phyloP scores from a whole-genome alignment of 2,888 invertebrate species.

The Yponomeuta evonymella region DNA sequence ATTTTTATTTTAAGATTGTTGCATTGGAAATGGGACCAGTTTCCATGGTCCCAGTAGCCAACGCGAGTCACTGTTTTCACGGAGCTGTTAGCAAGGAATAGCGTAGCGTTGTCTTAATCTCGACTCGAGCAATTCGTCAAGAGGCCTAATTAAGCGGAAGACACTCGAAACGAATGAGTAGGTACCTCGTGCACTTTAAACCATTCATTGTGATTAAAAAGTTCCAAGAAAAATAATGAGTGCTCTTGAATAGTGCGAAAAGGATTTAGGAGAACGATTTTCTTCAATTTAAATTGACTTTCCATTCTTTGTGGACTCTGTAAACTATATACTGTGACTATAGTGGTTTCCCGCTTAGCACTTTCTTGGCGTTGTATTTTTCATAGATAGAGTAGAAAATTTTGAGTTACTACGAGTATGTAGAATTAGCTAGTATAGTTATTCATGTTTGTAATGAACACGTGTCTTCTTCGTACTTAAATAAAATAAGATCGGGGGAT shows the following conservation, averaged over 20 bases:
- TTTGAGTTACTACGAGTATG: no score
- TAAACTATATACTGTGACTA: not conserved
- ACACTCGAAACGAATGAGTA: not conserved
- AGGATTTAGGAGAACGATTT: not conserved
- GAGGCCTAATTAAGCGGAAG: constrained; percentile 19
- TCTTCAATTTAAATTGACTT: not conserved
- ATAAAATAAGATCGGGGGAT: no score
- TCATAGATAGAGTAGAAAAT: not conserved
- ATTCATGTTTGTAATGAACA: no score
- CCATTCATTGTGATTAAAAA: not conserved
- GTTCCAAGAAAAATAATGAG: not conserved
- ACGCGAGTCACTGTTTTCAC: not conserved
- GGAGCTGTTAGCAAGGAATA: constrained; percentile 29
- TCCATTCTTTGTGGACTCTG: not conserved
- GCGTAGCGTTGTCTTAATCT: constrained; percentile 43
- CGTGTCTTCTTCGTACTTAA: no score
- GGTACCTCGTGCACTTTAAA: not conserved
- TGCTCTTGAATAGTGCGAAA: not conserved
- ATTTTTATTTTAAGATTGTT: no score
- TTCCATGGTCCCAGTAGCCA: not conserved
- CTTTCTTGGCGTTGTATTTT: not conserved
- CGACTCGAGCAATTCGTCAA: constrained; percentile 45
- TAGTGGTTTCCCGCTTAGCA: not conserved
- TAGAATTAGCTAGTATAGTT: no score
- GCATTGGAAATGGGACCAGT: not conserved